Conservation (phyloP, 1,140 invertebrate species). For the Cardiocondyla obscurior region DNA sequence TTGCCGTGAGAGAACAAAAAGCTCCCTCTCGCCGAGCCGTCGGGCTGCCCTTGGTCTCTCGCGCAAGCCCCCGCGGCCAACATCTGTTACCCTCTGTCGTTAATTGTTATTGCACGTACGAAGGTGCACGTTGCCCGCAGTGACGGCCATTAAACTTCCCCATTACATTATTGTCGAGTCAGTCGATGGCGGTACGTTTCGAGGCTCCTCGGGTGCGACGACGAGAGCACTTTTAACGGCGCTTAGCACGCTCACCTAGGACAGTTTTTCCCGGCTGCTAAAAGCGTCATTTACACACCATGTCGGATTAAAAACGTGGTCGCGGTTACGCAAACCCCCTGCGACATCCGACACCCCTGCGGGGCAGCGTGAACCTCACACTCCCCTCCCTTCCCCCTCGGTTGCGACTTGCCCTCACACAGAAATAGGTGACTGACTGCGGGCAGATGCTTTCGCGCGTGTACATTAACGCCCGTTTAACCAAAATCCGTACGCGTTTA, state of each 20-base stretch:
- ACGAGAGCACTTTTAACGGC: constrained; percentile 26
- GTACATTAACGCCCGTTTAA: neutral
- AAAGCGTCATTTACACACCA: constrained; percentile 19
- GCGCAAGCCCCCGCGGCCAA: constrained; percentile 4
- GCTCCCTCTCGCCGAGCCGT: neutral
- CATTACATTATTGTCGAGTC: constrained; percentile 49
- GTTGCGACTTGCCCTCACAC: neutral
- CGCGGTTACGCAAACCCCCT: constrained; percentile 7
- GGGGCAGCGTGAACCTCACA: too few relatives aligned
- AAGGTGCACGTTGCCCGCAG: constrained; percentile 15
- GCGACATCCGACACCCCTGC: neutral
- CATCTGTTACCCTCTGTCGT: constrained; percentile 59
- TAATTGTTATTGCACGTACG: constrained; percentile 61
- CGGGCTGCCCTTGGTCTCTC: neutral
- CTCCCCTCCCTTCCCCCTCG: too few relatives aligned
- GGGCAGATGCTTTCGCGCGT: constrained; percentile 20
- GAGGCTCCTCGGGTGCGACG: neutral
- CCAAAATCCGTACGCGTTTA: constrained; percentile 11
- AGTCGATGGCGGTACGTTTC: neutral
- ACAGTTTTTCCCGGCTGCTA: constrained; percentile 4
- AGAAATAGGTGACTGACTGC: constrained; percentile 23
- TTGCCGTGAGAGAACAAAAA: constrained; percentile 51
- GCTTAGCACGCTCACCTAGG: neutral
- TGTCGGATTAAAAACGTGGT: constrained; percentile 8
- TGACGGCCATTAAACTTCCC: constrained; percentile 56